Evolutionary conservation across 2,888 invertebrate genomes (phyloP), one percentile per base, ranked within the genome.

Genomic region (Rutpela maculata): DNA sequence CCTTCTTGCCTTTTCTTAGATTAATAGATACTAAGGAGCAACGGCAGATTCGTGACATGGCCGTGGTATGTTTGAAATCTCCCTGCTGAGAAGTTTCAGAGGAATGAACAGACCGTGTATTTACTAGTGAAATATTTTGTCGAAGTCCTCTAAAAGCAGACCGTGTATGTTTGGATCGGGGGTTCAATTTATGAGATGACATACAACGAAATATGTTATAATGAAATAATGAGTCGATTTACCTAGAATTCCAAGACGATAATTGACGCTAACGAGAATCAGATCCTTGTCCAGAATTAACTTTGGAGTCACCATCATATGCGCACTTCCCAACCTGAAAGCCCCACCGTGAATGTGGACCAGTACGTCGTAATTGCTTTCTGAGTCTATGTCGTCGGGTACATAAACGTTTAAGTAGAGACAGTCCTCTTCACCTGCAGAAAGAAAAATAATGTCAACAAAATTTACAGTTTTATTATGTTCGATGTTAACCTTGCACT

Each of bases 351-450:
- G 91, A 68, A 91, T 89, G 75, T 88, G 89, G 2, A 91, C 88
- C 43, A 91, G 81, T 0, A 91, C 91, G 56, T 90, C 89, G 55
- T 89, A 80, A 38, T 86, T 83, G 69, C 82, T 84, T 38, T 90
- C 88, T 0, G 89, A 85, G 6, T 84, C 87, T 70, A 90, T 87
- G 35, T 89, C 88, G 88, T 89, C 17, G 88, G 94, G 93, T 0
- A 92, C 91, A 83, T 91, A 91, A 0, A 94, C 90, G 86, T 93
- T 93, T 4, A 93, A 81, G 81, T 90, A 93, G 0, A 94, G 88
- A 79, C 94, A 94, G 87, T 94, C 93, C 86, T 94, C 94, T 78
- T 89, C 90, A 18, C 94, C 94, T 90, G 4, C 43, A 43, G 0
- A 12, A 43, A 43, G 4, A 15, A 12, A 43, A 12, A 12, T 12